A percentile compares a stretch with the other conserved stretches of the same genome.
Evolutionary conservation across 1,140 invertebrate species (phyloP).

Genomic region (Macrobrachium rosenbergii): DNA sequence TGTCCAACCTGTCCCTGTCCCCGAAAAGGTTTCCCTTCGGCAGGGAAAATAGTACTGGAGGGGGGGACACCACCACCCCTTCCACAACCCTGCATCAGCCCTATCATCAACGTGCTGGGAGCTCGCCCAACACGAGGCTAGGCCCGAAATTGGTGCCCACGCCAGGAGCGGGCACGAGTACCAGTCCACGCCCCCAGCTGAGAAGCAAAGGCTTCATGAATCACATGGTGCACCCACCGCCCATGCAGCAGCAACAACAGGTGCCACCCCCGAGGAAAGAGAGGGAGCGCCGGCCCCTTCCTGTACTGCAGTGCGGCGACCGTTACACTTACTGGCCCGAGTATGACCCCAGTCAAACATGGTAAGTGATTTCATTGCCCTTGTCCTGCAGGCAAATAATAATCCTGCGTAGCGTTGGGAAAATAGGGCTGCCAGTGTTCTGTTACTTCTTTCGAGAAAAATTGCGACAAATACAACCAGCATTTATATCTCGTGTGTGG

Average conservation of each 20-base stretch:
- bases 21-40: conserved; percentile 82
- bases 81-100: background rate
- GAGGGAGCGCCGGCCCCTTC: conserved; percentile 70
- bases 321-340: conserved; percentile 66
- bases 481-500: no score
- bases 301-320: conserved; percentile 68
- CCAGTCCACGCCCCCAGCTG: conserved; percentile 47
- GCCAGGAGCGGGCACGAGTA: conserved; percentile 68
- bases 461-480: no score
- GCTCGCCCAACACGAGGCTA: conserved; percentile 47
- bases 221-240: conserved; percentile 58
- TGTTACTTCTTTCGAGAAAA: no score
- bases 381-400: background rate
- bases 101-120: conserved; percentile 27
- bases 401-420: no score
- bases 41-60: conserved; percentile 73
- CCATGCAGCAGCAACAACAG: conserved; percentile 47
- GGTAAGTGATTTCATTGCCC: conserved; percentile 33
- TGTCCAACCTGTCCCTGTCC: conserved; percentile 82
- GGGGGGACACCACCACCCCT: conserved; percentile 29
- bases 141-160: conserved; percentile 77
- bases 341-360: conserved; percentile 65
- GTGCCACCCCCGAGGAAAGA: conserved; percentile 46
- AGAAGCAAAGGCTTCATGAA: conserved; percentile 56
- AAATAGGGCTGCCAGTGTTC: background rate